Conservation (phyloP, 2,888 invertebrate genomes). For the Adineta ricciae region DNA sequence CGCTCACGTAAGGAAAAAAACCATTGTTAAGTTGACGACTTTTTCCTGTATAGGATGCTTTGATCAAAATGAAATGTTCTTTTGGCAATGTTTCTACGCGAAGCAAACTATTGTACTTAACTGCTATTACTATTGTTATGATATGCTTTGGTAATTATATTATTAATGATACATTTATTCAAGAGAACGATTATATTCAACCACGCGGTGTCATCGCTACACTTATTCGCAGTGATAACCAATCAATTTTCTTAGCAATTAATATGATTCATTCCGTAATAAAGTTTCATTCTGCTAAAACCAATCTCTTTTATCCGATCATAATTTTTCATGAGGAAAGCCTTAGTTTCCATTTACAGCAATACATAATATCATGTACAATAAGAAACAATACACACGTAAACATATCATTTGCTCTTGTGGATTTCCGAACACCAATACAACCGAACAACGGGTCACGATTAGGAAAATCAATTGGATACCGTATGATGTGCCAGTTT, state of each 20-base stretch:
- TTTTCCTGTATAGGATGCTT: too few species aligned
- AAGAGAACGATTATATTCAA: neutral
- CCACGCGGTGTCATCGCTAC: neutral
- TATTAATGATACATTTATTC: too few species aligned
- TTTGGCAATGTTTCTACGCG: too few species aligned
- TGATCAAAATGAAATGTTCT: too few species aligned
- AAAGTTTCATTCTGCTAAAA: neutral
- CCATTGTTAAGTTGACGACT: too few species aligned
- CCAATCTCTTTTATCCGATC: neutral
- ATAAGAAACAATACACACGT: too few species aligned
- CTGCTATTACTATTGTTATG: too few species aligned
- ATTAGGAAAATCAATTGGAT: neutral
- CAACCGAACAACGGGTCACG: too few species aligned
- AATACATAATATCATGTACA: neutral
- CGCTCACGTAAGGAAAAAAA: too few species aligned
- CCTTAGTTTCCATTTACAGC: neutral
- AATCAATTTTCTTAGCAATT: neutral
- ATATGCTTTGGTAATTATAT: too few species aligned
- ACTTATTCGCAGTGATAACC: neutral
- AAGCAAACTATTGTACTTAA: too few species aligned
- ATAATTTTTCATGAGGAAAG: neutral
- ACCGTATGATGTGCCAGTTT: neutral
- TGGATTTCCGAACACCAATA: neutral
- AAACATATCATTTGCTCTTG: neutral
- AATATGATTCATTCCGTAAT: neutral